phyloP scores from a whole-genome alignment of 2,113 vertebrate species.

The Peromyscus californicus region DNA sequence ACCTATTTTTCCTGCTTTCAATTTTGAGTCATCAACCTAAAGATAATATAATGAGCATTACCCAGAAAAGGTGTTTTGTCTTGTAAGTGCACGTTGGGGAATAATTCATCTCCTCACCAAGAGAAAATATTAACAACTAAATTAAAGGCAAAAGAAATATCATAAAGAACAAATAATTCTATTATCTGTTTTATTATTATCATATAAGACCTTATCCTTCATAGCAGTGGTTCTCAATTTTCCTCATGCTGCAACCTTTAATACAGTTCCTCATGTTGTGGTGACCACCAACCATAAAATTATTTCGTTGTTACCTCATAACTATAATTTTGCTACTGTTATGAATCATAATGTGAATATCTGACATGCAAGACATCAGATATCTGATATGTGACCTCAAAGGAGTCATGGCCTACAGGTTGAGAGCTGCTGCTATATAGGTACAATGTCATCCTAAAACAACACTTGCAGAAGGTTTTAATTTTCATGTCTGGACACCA shows the following conservation, averaged over 20 bases:
- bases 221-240: background rate
- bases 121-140: slow-evolving; percentile 12
- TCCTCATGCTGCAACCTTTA: background rate
- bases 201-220: slow-evolving; percentile 43
- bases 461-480: slow-evolving; percentile 75
- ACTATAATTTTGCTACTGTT: background rate
- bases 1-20: slow-evolving; percentile 54
- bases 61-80: background rate
- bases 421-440: slow-evolving; percentile 44
- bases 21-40: slow-evolving; percentile 52
- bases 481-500: slow-evolving; percentile 71
- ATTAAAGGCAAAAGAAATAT: slow-evolving; percentile 65
- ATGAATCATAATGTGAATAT: background rate
- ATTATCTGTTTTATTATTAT: slow-evolving; percentile 40
- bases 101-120: background rate
- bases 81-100: background rate
- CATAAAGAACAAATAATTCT: slow-evolving; percentile 73
- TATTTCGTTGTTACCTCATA: background rate
- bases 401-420: background rate
- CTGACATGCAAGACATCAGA: background rate
- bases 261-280: background rate
- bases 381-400: background rate
- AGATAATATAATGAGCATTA: background rate
- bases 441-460: slow-evolving; percentile 74
- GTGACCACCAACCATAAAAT: background rate